A percentile compares a stretch with the other conserved stretches of the same genome.
These are phyloP conservation scores for Hylaeus anthracinus DNA, from an alignment of 1,140 invertebrate genomes.

Conservation along the genomic window DNA sequence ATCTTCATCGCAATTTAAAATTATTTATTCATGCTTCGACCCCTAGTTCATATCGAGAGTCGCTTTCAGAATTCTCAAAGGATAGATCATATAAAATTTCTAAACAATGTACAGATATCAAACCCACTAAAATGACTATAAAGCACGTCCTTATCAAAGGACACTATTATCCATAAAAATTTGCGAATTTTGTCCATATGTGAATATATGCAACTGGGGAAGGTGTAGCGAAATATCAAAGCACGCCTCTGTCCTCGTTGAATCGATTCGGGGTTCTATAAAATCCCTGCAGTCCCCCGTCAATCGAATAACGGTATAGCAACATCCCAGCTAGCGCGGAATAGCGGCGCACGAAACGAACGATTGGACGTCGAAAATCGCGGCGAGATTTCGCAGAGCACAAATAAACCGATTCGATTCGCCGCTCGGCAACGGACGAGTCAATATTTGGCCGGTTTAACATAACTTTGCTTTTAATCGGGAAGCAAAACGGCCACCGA, in stretches of 20 bases:
- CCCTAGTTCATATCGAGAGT: no score
- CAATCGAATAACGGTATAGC: background rate
- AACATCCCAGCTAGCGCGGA: background rate
- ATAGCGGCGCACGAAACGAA: background rate
- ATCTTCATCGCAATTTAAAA: no score
- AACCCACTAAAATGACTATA: no score
- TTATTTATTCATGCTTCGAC: no score
- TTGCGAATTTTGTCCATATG: no score
- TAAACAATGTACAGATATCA: no score
- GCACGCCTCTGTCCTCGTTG: background rate
- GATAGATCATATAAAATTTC: no score
- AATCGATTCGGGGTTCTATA: background rate
- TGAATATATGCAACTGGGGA: no score
- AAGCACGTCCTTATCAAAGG: no score
- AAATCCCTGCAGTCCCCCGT: background rate
- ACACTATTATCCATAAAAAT: no score
- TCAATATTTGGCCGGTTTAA: slow-evolving; percentile 46
- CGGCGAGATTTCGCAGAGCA: background rate
- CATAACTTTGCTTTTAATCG: slow-evolving; percentile 60
- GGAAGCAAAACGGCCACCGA: slow-evolving; percentile 37
- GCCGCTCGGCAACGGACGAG: slow-evolving; percentile 1
- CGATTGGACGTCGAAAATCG: background rate
- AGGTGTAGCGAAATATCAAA: background rate
- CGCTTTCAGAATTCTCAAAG: no score
- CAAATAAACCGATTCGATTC: background rate